These are phyloP conservation scores for Zosterops borbonicus DNA, from an alignment of 2,113 vertebrate genomes.

Conservation along the genomic window DNA sequence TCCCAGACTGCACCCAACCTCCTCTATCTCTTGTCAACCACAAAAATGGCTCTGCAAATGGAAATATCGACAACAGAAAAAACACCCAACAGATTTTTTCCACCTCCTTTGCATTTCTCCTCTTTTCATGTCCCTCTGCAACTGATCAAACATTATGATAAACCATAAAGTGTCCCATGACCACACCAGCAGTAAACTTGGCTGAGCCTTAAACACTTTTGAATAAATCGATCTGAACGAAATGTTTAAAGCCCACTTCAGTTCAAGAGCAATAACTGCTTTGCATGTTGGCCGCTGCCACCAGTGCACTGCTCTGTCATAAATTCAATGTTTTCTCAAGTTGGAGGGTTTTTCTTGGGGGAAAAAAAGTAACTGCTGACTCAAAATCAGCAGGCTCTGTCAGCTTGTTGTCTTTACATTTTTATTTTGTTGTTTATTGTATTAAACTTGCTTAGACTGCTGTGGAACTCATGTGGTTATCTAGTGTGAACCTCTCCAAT, in stretches of 20 bases:
- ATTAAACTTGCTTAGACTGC: background rate
- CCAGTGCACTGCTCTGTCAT: background rate
- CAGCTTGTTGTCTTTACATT: background rate
- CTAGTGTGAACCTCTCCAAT: background rate
- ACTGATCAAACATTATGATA: constrained; percentile 56
- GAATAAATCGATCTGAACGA: constrained; percentile 69
- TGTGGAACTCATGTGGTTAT: background rate
- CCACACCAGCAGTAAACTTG: constrained; percentile 56
- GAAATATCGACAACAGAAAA: background rate
- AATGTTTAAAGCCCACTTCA: constrained; percentile 59
- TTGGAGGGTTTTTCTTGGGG: background rate
- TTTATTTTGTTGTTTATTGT: background rate
- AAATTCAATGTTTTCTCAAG: background rate
- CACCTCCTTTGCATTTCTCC: background rate
- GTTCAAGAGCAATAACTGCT: constrained; percentile 51
- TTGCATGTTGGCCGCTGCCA: background rate
- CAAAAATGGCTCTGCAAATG: constrained; percentile 25
- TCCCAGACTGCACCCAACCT: background rate
- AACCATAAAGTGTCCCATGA: background rate
- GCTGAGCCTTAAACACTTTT: constrained; percentile 69
- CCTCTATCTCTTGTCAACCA: background rate
- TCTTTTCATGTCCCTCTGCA: constrained; percentile 17
- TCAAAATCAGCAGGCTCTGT: background rate
- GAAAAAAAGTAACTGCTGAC: background rate
- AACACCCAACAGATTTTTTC: background rate